A percentile compares a stretch with the other conserved stretches of the same genome.
Conservation (phyloP, 2,113 vertebrate genomes). For the Coracopsis vasa region DNA sequence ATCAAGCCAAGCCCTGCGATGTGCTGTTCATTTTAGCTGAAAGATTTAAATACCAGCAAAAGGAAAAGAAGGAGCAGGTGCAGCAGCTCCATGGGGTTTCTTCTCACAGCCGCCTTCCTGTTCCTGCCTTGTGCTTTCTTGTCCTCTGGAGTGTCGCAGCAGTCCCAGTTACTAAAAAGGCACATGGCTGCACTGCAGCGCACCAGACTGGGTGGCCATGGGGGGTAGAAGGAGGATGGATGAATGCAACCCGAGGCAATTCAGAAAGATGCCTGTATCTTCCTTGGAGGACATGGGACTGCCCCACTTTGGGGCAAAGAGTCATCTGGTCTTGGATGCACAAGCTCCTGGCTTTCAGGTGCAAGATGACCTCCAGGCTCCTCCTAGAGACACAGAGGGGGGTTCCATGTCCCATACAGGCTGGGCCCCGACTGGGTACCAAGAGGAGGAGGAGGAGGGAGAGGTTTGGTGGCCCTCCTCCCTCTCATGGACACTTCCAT, state of each 20-base stretch:
- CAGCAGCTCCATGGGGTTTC: slow-evolving; percentile 23
- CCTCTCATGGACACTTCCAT: not conserved
- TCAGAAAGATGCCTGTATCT: not conserved
- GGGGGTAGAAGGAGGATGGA: not conserved
- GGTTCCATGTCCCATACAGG: fast-evolving
- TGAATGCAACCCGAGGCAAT: not conserved
- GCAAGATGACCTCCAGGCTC: not conserved
- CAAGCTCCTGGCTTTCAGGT: not conserved
- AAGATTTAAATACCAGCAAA: slow-evolving; percentile 22
- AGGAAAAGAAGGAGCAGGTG: slow-evolving; percentile 40
- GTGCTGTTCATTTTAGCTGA: not conserved
- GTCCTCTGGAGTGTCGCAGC: not conserved
- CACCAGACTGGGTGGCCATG: fast-evolving
- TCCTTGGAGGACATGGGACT: not conserved
- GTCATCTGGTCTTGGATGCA: not conserved
- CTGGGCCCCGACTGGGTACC: not conserved
- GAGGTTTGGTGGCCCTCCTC: not conserved
- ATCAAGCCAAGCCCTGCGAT: not conserved
- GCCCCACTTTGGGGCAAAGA: not conserved
- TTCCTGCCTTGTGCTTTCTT: not conserved
- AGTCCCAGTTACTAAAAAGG: not conserved
- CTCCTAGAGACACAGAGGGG: not conserved
- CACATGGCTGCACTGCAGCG: not conserved
- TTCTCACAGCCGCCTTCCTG: not conserved
- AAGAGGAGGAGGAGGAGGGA: not conserved